Evolutionary conservation across 2,888 invertebrate genomes (phyloP), one percentile per base, ranked within the genome.

Genomic region (Sinotaia quadrata): DNA sequence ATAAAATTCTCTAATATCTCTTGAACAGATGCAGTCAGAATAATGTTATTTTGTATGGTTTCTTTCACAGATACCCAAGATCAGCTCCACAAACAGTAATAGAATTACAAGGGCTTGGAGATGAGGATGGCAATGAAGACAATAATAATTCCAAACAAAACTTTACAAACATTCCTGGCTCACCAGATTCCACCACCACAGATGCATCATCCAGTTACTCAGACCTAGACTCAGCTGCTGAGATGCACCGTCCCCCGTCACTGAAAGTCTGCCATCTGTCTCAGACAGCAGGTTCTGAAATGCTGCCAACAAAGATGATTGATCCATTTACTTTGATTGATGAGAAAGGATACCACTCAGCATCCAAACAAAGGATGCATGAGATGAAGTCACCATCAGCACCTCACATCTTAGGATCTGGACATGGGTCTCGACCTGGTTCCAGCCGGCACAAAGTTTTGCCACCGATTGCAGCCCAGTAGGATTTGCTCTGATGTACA

Each of bases 61-160:
- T n/a, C n/a, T n/a, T n/a, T n/a, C n/a, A n/a, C 79, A 85, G 84
- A 57, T 82, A 77, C 51, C 84, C 85, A 10, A 78, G 78, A 67
- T 83, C 84, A 56, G 82, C 83, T 1, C 83, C 86, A n/a, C 80
- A 81, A 54, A 74, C 78, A 49, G 80, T 79, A 2, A 78, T 78
- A 15, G 77, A 72, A 8, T 81, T 82, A 58, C 62, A 75, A 18
- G 83, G 80, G 5, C 73, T 83, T 4, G 73, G 72, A 47, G 65
- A 63, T 4, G 60, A 67, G 1, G 61, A 72, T 27, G 68, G 67
- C 21, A 73, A 78, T 31, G 73, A 69, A 21, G 71, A 65, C 27
- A 75, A 79, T n/a, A 77, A 78, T 37, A 75, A 78, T 59, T 52
- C 62, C 33, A 34, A 56, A 47, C 65, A 71, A 56, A 75, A 71